Conservation (phyloP, 2,113 vertebrate species). For the Peromyscus polionotus region DNA sequence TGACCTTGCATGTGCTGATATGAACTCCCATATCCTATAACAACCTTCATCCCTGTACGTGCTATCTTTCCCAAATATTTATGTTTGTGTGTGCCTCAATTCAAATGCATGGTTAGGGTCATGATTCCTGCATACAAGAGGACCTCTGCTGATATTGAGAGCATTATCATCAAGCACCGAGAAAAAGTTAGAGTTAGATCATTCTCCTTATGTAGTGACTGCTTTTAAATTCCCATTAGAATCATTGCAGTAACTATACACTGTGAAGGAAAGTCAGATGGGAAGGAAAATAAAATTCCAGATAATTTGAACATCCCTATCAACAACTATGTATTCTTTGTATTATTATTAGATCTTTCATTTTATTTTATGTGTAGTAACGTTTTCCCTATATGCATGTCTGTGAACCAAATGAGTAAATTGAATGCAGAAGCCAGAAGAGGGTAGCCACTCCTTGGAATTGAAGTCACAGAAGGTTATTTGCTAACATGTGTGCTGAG, state of each 20-base stretch:
- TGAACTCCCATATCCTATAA: background rate
- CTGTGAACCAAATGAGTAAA: background rate
- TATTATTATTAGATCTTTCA: background rate
- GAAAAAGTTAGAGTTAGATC: background rate
- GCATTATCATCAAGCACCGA: background rate
- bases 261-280: background rate
- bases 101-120: accelerated
- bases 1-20: background rate
- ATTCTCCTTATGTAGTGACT: background rate
- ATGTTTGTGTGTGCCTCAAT: background rate
- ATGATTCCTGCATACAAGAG: accelerated
- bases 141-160: background rate
- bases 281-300: background rate
- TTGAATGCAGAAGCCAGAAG: background rate
- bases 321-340: background rate
- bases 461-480: background rate
- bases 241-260: background rate
- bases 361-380: background rate
- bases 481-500: background rate
- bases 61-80: background rate
- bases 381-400: background rate
- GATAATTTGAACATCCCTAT: background rate
- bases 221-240: background rate
- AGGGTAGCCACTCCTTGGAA: background rate
- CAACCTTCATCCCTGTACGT: background rate